These are phyloP conservation scores for Notiomystis cincta DNA, from an alignment of 2,113 vertebrate species.

Conservation along the genomic window DNA sequence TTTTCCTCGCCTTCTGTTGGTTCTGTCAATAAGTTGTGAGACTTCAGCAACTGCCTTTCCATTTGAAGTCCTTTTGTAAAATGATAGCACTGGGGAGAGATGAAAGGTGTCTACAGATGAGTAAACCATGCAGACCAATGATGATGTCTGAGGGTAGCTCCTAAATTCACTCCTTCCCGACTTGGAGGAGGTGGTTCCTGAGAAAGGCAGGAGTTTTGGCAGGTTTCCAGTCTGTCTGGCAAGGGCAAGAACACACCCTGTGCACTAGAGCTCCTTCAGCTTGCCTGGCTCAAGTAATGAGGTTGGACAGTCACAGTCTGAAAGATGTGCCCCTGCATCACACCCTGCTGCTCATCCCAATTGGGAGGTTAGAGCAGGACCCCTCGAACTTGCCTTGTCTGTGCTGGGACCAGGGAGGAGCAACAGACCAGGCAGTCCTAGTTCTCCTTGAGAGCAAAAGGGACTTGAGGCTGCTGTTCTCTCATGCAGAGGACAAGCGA, in stretches of 20 bases:
- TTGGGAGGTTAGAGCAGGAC: neutral
- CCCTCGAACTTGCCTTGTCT: neutral
- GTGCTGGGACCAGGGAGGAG: neutral
- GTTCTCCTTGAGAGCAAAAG: neutral
- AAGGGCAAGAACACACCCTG: accelerated
- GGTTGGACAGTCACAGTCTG: neutral
- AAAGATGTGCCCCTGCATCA: neutral
- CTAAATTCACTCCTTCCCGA: neutral
- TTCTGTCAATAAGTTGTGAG: constrained; percentile 68
- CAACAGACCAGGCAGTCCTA: neutral
- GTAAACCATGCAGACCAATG: constrained; percentile 8
- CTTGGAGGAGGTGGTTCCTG: neutral
- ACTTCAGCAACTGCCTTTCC: constrained; percentile 21
- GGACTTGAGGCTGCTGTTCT: neutral
- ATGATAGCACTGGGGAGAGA: neutral
- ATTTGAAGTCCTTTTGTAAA: constrained; percentile 39
- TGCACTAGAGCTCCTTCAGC: neutral
- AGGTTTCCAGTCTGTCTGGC: neutral
- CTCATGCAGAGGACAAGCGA: neutral
- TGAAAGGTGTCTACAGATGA: neutral
- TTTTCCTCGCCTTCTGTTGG: constrained; percentile 68
- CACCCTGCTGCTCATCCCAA: neutral
- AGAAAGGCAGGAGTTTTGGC: neutral
- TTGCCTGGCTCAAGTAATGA: neutral
- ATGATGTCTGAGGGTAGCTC: neutral